Base-by-base conservation (phyloP, 2,888 invertebrate genomes). In the Poecilobothrus nobilitatus region DNA sequence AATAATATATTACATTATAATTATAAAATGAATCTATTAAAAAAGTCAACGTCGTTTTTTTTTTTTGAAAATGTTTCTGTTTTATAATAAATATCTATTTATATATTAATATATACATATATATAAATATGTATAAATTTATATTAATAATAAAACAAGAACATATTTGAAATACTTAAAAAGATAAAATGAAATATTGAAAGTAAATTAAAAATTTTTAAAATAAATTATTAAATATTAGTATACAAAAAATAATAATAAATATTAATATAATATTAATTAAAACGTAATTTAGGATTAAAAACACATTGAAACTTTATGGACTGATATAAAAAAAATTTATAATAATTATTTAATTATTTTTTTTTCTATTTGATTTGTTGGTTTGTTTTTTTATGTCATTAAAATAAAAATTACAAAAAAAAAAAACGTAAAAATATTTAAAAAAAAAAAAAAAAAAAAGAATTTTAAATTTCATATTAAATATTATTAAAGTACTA, bases 281-380 rank as follows among this genome's bases (percentile, higher is more conserved):
- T 15, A 53, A 27, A 65, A 65, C 27, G 18, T 34, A 65, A 65
- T 53, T 53, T 53, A 53, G 53, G 53, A 53, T 53, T 53, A 33
- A 65, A 20, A n/a, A 34, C 10, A 64, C 33, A n/a, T 27, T 65
- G 65, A 65, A 65, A 65, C 65, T 65, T 65, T 65, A 65, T 65
- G 65, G 65, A 65, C 65, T 65, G 65, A 65, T 64, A 15, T 22
- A 33, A 65, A 33, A 64, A 64, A 65, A 34, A 65, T 33, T 18
- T 33, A 65, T 37, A 65, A 34, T 65, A 34, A 34, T 64, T 33
- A 20, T 65, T 27, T 27, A 27, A 27, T 27, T 27, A 27, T 27
- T 27, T 27, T 64, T 65, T 37, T 65, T 65, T 65, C 20, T 65
- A 20, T 37, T 65, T 65, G 33, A 34, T 65, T 65, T 33, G 33